A percentile compares a stretch with the other conserved stretches of the same genome.
Evolutionary conservation across 2,888 invertebrate species (phyloP).

Genomic region (Exocentrus adspersus): DNA sequence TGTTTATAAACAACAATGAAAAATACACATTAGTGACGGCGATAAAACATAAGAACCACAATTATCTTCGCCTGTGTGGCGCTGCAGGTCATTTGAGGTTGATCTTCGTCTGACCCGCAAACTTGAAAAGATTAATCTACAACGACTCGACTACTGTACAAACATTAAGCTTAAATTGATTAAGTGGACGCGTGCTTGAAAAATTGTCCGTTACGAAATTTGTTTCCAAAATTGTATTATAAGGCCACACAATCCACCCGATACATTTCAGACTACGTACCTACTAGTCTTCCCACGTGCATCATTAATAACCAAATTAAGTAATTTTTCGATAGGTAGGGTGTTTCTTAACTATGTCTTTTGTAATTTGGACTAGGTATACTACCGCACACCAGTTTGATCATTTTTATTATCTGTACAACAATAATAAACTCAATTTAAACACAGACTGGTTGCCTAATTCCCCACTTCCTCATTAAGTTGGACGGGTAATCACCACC

Average conservation of each 20-base stretch:
- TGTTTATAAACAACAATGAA: slow-evolving; percentile 12
- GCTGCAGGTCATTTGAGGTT: slow-evolving; percentile 47
- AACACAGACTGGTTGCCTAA: slow-evolving; percentile 46
- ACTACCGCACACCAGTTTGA: no score
- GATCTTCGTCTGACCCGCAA: slow-evolving; percentile 47
- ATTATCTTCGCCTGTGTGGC: slow-evolving; percentile 37
- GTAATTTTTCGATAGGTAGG: no score
- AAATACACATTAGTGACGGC: slow-evolving; percentile 22
- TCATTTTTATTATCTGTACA: no score
- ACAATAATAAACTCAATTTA: slow-evolving; percentile 34
- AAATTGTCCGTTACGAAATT: slow-evolving; percentile 16
- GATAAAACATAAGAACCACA: slow-evolving; percentile 15
- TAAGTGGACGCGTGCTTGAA: slow-evolving; percentile 45
- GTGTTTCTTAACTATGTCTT: no score
- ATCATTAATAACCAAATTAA: not conserved
- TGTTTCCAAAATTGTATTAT: not conserved
- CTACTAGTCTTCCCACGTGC: not conserved
- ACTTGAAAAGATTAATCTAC: slow-evolving; percentile 48
- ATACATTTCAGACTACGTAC: no score
- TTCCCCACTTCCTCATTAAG: slow-evolving; percentile 53
- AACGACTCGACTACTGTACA: slow-evolving; percentile 38
- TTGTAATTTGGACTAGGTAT: no score
- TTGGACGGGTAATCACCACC: slow-evolving; percentile 35
- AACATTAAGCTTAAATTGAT: slow-evolving; percentile 47
- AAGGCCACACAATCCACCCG: slow-evolving; percentile 4